These are phyloP conservation scores for Ostrea denselamellosa DNA, from an alignment of 1,140 invertebrate genomes.

Conservation along the genomic window DNA sequence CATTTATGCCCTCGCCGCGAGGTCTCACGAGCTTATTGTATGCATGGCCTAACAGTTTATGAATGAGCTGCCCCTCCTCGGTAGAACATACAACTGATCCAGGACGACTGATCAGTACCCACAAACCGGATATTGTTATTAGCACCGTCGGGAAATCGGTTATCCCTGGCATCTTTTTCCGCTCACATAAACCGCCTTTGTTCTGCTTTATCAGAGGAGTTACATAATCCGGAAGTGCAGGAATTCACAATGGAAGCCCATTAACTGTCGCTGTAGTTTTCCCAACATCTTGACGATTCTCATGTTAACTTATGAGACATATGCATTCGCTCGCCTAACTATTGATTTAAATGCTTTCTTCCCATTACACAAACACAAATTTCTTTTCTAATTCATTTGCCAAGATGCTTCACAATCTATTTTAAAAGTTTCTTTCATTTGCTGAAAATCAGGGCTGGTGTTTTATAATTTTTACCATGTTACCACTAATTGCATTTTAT, in stretches of 20 bases:
- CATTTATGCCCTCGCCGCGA: constrained; percentile 91
- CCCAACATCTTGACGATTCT: not conserved
- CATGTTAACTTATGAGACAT: not conserved
- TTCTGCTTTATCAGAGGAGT: not conserved
- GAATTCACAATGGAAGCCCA: not conserved
- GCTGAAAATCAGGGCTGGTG: not conserved
- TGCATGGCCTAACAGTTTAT: constrained; percentile 87
- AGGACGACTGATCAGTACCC: not conserved
- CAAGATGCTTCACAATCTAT: not conserved
- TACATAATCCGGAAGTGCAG: constrained; percentile 17
- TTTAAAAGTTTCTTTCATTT: not conserved
- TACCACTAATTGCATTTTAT: not conserved
- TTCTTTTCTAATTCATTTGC: not conserved
- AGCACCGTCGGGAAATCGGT: not conserved
- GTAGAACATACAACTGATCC: constrained; percentile 9
- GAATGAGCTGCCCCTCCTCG: constrained; percentile 70
- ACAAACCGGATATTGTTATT: not conserved
- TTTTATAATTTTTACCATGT: not conserved
- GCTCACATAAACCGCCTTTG: not conserved
- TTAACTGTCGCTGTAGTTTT: not conserved
- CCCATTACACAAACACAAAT: not conserved
- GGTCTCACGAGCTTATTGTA: constrained; percentile 96
- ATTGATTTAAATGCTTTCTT: not conserved
- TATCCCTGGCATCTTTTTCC: not conserved
- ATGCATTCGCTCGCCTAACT: not conserved